phyloP scores from a whole-genome alignment of 2,797 vertebrate species.

The Prunella strophiata region DNA sequence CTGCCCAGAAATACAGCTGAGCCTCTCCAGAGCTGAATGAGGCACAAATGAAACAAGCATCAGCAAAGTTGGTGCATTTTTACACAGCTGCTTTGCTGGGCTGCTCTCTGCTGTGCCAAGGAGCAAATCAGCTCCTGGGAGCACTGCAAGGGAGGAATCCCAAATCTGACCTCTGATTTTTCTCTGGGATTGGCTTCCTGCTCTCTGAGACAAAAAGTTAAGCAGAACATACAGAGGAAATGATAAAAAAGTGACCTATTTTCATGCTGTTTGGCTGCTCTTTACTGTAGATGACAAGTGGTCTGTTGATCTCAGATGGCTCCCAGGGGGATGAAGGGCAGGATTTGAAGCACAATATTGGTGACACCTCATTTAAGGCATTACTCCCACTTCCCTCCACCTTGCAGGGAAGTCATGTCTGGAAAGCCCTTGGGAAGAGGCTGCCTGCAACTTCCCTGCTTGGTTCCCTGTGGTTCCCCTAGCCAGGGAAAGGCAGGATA shows the following conservation, averaged over 20 bases:
- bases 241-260: not conserved
- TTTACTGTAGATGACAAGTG: not conserved
- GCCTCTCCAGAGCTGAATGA: not conserved
- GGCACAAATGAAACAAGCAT: not conserved
- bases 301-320: not conserved
- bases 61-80: not conserved
- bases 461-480: not conserved
- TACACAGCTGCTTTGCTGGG: not conserved
- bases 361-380: conserved; percentile 34
- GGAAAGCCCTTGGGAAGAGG: not conserved
- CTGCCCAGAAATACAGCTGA: not conserved
- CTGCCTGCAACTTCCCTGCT: not conserved
- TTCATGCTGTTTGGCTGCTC: conserved; percentile 6
- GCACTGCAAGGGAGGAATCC: not conserved
- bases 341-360: not conserved
- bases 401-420: not conserved
- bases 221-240: not conserved
- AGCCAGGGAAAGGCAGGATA: not conserved
- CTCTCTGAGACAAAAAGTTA: not conserved
- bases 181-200: not conserved
- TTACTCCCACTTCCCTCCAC: conserved; percentile 9
- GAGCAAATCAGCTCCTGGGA: not conserved
- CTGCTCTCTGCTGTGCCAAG: not conserved
- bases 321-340: not conserved
- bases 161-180: not conserved